Evolutionary conservation across 2,797 vertebrate genomes (phyloP).

Genomic region (Galagoides demidoff): DNA sequence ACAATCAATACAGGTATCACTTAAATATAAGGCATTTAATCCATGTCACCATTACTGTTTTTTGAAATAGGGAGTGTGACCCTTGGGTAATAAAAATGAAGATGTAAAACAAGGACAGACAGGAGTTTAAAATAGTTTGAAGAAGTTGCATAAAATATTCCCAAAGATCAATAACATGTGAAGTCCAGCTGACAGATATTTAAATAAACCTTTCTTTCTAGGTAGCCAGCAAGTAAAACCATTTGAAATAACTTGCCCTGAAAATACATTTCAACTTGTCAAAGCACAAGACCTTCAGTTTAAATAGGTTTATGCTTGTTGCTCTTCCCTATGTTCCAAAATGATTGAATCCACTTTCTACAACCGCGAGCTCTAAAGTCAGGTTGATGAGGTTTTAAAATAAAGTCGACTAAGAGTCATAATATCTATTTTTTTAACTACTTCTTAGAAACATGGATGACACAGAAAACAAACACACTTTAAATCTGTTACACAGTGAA

Average conservation of each 20-base stretch:
- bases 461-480: conserved; percentile 39
- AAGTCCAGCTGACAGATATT: neutral
- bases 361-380: neutral
- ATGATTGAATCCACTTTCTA: neutral
- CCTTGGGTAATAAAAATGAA: neutral
- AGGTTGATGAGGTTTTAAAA: conserved; percentile 38
- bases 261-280: conserved; percentile 37
- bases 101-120: neutral
- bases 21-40: neutral
- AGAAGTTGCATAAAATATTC: conserved; percentile 7
- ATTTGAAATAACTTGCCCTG: conserved; percentile 10
- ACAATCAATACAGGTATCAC: neutral
- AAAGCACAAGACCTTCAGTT: conserved; percentile 25
- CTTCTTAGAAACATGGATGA: neutral
- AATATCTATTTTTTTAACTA: neutral
- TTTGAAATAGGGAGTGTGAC: neutral
- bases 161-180: neutral
- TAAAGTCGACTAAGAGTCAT: neutral
- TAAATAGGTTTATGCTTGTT: conserved; percentile 1
- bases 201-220: conserved; percentile 21
- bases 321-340: neutral
- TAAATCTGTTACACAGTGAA: conserved; percentile 9
- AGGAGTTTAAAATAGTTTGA: conserved; percentile 33
- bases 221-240: conserved; percentile 19
- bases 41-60: neutral